Conservation (phyloP, 2,113 vertebrate genomes). For the Plotosus lineatus region DNA sequence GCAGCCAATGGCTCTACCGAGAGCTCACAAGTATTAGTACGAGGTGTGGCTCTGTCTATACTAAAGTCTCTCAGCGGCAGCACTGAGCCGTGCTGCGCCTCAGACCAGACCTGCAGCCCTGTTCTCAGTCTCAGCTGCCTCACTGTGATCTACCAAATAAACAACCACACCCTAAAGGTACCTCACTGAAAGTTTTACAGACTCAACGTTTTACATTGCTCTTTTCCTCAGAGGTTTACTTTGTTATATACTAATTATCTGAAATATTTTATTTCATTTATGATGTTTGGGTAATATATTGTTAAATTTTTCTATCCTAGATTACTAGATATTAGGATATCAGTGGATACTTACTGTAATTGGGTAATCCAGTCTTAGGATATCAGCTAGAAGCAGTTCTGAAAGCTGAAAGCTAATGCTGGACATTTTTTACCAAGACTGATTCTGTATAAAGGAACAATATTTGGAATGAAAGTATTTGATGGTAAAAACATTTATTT, state of each 20-base stretch:
- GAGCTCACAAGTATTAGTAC: conserved; percentile 78
- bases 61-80: conserved; percentile 84
- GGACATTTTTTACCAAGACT: too few species aligned
- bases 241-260: background rate
- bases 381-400: too few species aligned
- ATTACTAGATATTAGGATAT: too few species aligned
- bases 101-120: conserved; percentile 75
- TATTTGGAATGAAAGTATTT: too few species aligned
- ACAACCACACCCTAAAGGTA: conserved; percentile 87
- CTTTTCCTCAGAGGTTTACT: background rate
- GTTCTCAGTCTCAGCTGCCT: conserved; percentile 78
- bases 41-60: conserved; percentile 81
- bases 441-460: too few species aligned
- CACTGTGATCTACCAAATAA: conserved; percentile 79
- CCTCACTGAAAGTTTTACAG: background rate
- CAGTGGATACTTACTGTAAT: too few species aligned
- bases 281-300: too few species aligned
- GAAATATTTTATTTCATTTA: too few species aligned
- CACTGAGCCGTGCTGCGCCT: conserved; percentile 85
- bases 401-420: too few species aligned
- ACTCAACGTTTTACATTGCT: background rate
- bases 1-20: conserved; percentile 78
- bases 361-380: too few species aligned
- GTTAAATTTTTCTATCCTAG: too few species aligned
- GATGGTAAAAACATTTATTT: too few species aligned